Evolutionary conservation across 2,888 invertebrate genomes (phyloP).

Genomic region (Agapetus fuscipes): DNA sequence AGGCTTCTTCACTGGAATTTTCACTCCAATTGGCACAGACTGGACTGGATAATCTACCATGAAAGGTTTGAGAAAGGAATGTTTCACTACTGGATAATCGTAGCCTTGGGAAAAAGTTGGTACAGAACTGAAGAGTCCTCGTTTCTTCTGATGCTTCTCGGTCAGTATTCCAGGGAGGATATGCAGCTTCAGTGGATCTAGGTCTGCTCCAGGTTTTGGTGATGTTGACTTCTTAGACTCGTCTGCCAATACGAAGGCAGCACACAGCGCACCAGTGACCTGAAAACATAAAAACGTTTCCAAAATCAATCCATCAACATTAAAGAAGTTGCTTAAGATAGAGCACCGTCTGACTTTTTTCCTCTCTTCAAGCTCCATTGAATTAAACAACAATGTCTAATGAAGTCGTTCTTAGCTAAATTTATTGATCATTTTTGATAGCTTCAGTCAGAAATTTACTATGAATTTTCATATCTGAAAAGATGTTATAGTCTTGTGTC

Average conservation of each 20-base stretch:
- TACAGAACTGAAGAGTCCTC: slow-evolving; percentile 34
- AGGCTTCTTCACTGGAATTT: slow-evolving; percentile 35
- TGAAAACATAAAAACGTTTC: slow-evolving; percentile 1
- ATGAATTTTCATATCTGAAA: no score
- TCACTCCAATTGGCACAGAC: slow-evolving; percentile 37
- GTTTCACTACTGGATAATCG: slow-evolving; percentile 39
- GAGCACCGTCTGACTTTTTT: no score
- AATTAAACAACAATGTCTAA: no score
- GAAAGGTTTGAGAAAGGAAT: slow-evolving; percentile 39
- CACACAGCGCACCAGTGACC: slow-evolving; percentile 6
- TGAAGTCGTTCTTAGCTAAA: no score
- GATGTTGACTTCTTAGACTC: neutral
- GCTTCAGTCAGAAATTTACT: no score
- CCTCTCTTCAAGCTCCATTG: no score
- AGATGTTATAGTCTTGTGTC: no score
- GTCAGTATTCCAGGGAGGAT: neutral
- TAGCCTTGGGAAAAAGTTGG: slow-evolving; percentile 42
- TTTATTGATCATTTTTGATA: no score
- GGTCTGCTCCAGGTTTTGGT: neutral
- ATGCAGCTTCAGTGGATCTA: neutral
- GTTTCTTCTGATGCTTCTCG: slow-evolving; percentile 31
- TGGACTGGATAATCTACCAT: slow-evolving; percentile 41
- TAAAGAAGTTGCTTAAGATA: no score
- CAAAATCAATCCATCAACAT: neutral
- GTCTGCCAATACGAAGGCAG: slow-evolving; percentile 3